A percentile compares a stretch with the other conserved stretches of the same genome.
phyloP scores from a whole-genome alignment of 2,888 invertebrate genomes.

The Zhengitettix transpicula region DNA sequence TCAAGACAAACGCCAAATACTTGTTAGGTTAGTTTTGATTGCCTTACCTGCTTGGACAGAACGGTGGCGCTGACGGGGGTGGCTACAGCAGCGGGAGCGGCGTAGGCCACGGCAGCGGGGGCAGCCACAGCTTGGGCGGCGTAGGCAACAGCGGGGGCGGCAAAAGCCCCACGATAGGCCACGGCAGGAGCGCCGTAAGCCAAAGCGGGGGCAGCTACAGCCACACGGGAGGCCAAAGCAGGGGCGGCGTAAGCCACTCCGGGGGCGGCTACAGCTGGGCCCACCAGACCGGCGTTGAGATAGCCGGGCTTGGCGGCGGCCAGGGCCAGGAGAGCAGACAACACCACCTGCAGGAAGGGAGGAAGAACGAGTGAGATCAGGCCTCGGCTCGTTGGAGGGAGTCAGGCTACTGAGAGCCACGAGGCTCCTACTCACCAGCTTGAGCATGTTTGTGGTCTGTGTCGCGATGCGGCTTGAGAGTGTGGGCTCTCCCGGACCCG shows the following conservation, averaged over 20 bases:
- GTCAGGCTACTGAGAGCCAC: neutral
- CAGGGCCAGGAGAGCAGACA: conserved; percentile 22
- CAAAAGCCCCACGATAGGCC: neutral
- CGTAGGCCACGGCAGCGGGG: conserved; percentile 5
- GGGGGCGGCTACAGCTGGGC: conserved; percentile 1
- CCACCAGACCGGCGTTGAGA: neutral
- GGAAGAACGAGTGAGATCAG: neutral
- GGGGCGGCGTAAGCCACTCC: conserved; percentile 10
- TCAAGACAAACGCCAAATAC: no score
- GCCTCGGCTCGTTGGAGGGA: neutral
- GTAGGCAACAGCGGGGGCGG: conserved; percentile 2
- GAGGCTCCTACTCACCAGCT: conserved; percentile 11
- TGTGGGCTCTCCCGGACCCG: no score
- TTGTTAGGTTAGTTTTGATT: no score
- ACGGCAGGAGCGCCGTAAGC: conserved; percentile 10
- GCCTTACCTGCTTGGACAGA: conserved; percentile 6
- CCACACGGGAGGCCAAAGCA: conserved; percentile 7
- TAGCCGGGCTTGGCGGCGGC: conserved; percentile 20
- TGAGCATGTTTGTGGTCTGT: conserved; percentile 12
- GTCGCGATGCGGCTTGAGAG: conserved; percentile 2
- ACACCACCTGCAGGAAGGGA: conserved; percentile 17
- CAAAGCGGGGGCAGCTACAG: conserved; percentile 7
- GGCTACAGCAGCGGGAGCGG: conserved; percentile 14
- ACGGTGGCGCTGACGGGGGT: conserved; percentile 13
- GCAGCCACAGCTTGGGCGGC: neutral